Conservation (phyloP, 2,888 invertebrate genomes). For the Phlogophora meticulosa region DNA sequence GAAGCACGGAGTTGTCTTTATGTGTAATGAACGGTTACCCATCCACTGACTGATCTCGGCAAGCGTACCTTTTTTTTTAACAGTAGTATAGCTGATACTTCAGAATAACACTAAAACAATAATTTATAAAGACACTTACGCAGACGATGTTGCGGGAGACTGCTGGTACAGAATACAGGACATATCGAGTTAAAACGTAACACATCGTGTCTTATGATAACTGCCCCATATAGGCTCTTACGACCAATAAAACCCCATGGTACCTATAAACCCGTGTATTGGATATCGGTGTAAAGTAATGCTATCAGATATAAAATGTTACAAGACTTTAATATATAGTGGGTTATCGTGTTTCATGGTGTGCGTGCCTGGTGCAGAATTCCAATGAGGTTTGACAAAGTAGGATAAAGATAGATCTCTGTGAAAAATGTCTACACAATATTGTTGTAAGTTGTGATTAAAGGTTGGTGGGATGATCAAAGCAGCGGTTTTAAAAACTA, state of each 20-base stretch:
- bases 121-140: too few species aligned
- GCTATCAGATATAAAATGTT: constrained; percentile 56
- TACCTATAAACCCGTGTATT: constrained; percentile 43
- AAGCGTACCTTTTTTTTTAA: too few species aligned
- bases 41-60: too few species aligned
- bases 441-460: too few species aligned
- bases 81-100: too few species aligned
- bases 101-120: too few species aligned
- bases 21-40: too few species aligned
- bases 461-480: constrained; percentile 17
- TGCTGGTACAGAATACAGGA: too few species aligned
- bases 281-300: constrained; percentile 35
- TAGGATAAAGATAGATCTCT: background rate
- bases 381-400: constrained; percentile 21
- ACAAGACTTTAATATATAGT: constrained; percentile 48
- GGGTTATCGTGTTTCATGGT: constrained; percentile 23
- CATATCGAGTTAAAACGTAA: too few species aligned
- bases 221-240: constrained; percentile 24
- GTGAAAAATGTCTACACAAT: background rate
- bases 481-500: constrained; percentile 16
- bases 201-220: too few species aligned
- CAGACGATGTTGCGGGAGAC: too few species aligned
- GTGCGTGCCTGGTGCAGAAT: constrained; percentile 5
- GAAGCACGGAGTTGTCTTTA: too few species aligned
- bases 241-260: constrained; percentile 43